Evolutionary conservation across 2,888 invertebrate species (phyloP), one percentile per base, ranked within the genome.

Genomic region (Argynnis bischoffii): DNA sequence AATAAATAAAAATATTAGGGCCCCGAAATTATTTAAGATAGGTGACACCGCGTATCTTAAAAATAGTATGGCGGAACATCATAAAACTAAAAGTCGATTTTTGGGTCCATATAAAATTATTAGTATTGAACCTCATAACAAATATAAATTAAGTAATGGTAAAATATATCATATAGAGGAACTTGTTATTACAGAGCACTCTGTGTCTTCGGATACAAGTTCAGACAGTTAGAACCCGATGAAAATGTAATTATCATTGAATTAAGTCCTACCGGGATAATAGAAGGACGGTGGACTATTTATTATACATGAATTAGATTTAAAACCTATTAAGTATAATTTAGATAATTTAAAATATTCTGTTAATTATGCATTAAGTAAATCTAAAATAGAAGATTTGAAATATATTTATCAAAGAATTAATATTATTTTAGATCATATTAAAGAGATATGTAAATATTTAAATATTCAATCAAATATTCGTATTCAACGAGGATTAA

Each of bases 401-500:
- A 54, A 60, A 31, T 48, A 54, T 14, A 53, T 64, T 21, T 66
- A 60, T 61, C 54, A 66, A 53, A 59, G 69, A 61, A 66, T 69
- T 46, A 64, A 64, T 51, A 61, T 67, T 57, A 68, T 71, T 51
- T 53, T 69, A 60, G 64, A 64, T 16, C 71, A 71, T 64, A 41
- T 71, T 46, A 15, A 48, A 15, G 48, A 15, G 13, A 48, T 48
- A n/a, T 48, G 48, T 48, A 15, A 48, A 48, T n/a, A 15, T 48
- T 48, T 48, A 15, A 61, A 53, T 66, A 65, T 68, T 41, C 66
- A 71, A 56, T 55, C 53, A 56, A 69, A 63, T 53, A 63, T 35
- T n/a, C 64, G 71, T 46, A 31, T 14, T 21, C 72, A 74, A 26
- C 67, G 71, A 69, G 73, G 71, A n/a, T 65, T 69, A 46, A 65